Evolutionary conservation across 2,888 invertebrate species (phyloP), one percentile per base, ranked within the genome.

Genomic region (Macropis europaea): DNA sequence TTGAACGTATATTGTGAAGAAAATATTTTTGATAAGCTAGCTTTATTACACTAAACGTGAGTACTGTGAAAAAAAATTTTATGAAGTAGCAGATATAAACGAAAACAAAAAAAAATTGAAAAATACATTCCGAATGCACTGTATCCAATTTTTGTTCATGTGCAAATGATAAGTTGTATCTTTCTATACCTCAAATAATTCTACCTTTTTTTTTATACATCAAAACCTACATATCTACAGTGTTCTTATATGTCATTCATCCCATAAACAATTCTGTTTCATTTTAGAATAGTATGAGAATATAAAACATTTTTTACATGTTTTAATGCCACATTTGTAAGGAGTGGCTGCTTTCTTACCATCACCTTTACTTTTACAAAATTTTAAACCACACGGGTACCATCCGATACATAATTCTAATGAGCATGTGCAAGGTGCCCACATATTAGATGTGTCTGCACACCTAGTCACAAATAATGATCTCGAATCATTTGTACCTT

Each of bases 331-430:
- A 89, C 98, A 98, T 56, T 98, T 93, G 91, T 97, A 98, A 56
- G 92, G 93, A 80, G 92, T 91, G 3, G 92, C 93, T 92, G 91
- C 94, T 88, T 93, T 93, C 79, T 92, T 92, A 9, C 92, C 92
- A 78, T 93, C 92, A 43, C 94, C 93, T 89, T 95, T 95, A 43
- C 95, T 95, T 85, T 97, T 96, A 91, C 98, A 98, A 91, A 97
- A 98, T 88, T 98, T 98, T 42, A 98, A 92, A 19, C 97, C 97
- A 90, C 98, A 98, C 0, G 98, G 98, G 90, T 97, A 98, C 98
- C 98, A 98, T 57, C 97, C 97, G 56, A 98, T 95, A 90, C 97
- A 97, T 73, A 95, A 93, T 92, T 97, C 96, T 82, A 97, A 92
- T 60, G 95, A 95, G 89, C 97, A 97, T 56, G 95, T 93, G 89